Conservation (phyloP, 2,797 vertebrate species). For the Danio tinwini region DNA sequence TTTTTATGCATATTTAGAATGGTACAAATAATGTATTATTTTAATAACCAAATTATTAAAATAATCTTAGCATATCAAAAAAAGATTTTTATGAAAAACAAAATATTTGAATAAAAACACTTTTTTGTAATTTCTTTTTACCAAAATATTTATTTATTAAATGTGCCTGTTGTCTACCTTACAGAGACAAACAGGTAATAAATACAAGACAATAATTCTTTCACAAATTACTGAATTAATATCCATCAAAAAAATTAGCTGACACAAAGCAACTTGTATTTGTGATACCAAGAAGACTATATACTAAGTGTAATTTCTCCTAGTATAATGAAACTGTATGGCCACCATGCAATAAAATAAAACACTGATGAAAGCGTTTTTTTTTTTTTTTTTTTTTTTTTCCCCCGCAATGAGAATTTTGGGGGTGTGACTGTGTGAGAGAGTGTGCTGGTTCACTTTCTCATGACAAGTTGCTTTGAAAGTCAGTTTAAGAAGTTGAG, state of each 20-base stretch:
- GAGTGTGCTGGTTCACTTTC: constrained; percentile 25
- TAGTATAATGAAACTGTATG: constrained; percentile 29
- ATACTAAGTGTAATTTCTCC: constrained; percentile 10
- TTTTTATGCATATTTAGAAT: no score
- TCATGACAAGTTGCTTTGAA: constrained; percentile 55
- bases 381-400: constrained; percentile 39
- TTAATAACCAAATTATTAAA: no score
- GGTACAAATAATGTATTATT: no score
- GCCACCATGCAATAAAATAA: constrained; percentile 36
- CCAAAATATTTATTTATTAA: no score
- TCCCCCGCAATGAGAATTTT: constrained; percentile 40
- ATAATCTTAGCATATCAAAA: no score
- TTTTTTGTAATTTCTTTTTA: no score
- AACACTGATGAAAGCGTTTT: constrained; percentile 12
- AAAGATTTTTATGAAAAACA: no score
- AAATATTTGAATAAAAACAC: no score
- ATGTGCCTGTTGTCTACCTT: neutral
- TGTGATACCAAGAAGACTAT: neutral
- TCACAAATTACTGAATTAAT: neutral
- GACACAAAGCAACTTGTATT: constrained; percentile 18
- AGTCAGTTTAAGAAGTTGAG: constrained; percentile 51
- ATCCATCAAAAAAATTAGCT: constrained; percentile 2
- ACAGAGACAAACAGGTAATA: neutral
- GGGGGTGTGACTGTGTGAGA: neutral
- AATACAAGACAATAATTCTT: constrained; percentile 2